Conservation (phyloP, 2,888 invertebrate species). For the Caenorhabditis panamensis region DNA sequence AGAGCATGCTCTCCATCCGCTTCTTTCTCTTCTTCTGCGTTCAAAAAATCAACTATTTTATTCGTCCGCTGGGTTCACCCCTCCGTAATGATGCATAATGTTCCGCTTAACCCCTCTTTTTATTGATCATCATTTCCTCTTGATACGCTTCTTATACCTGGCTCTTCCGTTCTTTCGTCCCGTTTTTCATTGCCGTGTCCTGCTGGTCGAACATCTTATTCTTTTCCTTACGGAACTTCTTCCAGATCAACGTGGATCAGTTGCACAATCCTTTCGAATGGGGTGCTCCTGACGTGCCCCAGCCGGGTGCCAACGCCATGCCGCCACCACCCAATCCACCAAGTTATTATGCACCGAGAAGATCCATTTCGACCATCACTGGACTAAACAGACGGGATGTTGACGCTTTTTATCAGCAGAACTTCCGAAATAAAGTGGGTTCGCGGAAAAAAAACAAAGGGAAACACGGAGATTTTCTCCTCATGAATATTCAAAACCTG, state of each 20-base stretch:
- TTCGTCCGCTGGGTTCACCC: conserved; percentile 5
- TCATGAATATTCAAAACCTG: conserved; percentile 32
- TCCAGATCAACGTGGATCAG: conserved; percentile 56
- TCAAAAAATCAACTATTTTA: conserved; percentile 35
- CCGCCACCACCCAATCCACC: conserved; percentile 46
- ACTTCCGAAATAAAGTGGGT: conserved; percentile 52
- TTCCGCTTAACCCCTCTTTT: conserved; percentile 33
- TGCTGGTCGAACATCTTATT: conserved; percentile 7
- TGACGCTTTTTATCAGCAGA: conserved; percentile 59
- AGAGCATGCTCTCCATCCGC: neutral
- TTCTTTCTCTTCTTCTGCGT: conserved; percentile 7
- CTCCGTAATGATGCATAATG: conserved; percentile 28
- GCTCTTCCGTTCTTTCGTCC: conserved; percentile 22
- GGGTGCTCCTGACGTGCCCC: conserved; percentile 55
- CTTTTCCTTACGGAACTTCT: no score
- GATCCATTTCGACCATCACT: conserved; percentile 66
- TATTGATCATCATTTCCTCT: conserved; percentile 30
- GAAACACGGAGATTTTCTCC: neutral
- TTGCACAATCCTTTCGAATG: conserved; percentile 51
- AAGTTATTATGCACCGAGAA: conserved; percentile 51
- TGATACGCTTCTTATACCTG: neutral
- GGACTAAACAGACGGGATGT: conserved; percentile 57
- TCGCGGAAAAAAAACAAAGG: neutral
- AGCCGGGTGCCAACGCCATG: conserved; percentile 23
- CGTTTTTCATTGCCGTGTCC: conserved; percentile 5